These are phyloP conservation scores for Spicauda simplicius DNA, from an alignment of 2,888 invertebrate species.

Conservation along the genomic window DNA sequence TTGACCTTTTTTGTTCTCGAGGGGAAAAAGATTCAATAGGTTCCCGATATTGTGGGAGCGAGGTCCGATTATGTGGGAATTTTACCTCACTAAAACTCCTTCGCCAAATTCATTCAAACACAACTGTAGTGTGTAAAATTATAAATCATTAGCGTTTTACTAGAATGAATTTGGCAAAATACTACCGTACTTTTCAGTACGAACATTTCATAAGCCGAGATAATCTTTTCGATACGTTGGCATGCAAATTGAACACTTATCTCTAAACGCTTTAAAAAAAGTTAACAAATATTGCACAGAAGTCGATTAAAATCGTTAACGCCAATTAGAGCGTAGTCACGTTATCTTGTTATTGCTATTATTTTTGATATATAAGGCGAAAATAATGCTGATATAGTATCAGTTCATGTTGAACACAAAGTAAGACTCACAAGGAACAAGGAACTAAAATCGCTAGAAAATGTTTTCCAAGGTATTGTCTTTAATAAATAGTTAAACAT, in stretches of 20 bases:
- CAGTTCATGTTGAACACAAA: constrained; percentile 10
- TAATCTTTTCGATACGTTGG: constrained; percentile 13
- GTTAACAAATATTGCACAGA: constrained; percentile 29
- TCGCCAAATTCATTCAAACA: no score
- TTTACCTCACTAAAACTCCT: no score
- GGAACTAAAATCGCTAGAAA: not conserved
- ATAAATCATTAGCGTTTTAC: no score
- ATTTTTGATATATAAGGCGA: constrained; percentile 29
- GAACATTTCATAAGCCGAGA: not conserved
- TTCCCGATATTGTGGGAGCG: no score
- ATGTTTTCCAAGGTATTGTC: constrained; percentile 21
- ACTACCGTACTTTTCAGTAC: no score
- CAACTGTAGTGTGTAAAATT: no score
- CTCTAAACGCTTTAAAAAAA: constrained; percentile 19
- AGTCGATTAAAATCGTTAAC: constrained; percentile 26
- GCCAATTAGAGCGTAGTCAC: constrained; percentile 23
- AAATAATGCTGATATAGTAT: constrained; percentile 17
- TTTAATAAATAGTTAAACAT: not conserved
- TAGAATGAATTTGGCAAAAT: no score
- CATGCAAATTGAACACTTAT: constrained; percentile 20
- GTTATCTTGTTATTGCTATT: constrained; percentile 16
- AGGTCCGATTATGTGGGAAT: no score
- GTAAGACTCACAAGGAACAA: constrained; percentile 14
- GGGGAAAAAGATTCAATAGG: no score
- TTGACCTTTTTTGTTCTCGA: no score